Base-by-base conservation (phyloP, 1,140 invertebrate species). In the Mesaphorura yosii region DNA sequence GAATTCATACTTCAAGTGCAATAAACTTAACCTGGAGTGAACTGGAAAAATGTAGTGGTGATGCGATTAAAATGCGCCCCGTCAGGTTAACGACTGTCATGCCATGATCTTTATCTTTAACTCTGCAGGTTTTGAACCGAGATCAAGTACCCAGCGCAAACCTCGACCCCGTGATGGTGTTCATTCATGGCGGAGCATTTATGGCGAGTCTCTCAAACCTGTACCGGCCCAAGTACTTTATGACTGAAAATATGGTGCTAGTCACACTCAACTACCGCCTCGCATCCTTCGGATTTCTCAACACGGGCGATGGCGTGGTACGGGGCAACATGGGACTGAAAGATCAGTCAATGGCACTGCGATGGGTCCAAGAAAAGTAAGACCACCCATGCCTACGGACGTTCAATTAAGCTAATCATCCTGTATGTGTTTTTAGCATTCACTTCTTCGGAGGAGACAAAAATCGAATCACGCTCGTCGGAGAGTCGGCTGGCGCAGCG, bases 191-290 rank as follows among this genome's bases (percentile, higher is more conserved):
- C 34, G 73, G 69, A 49, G 64, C 70, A 49, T 67, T 65, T 20
- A 68, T 71, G 56, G 66, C 66, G 27, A 70, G 72, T 42, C 66
- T 66, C 15, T 55, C 64, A 1, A 66, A 66, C 54, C 34, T 64
- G 2, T 67, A 64, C 48, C 64, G 66, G 10, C 58, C 65, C 7
- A 62, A 65, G 46, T 59, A 66, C 38, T 55, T 70, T 4, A 60
- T 70, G 51, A 64, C 66, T 41, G 67, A 74, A 51, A 69, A 70
- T 40, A 59, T 75, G 34, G 71, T 78, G 12, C 66, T 79, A 1
- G 74, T 79, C 6, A 78, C 77, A 4, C 65, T 79, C 41, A 78
- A 79, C 55, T 79, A 80, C 60, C 66, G 77, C 28, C 64, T 78
- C 3, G 77, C 75, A 47, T 37, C 51, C 0, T 46, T 60, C 26